Evolutionary conservation across 2,888 invertebrate genomes (phyloP).

Genomic region (Scaptomyza caliginosa): DNA sequence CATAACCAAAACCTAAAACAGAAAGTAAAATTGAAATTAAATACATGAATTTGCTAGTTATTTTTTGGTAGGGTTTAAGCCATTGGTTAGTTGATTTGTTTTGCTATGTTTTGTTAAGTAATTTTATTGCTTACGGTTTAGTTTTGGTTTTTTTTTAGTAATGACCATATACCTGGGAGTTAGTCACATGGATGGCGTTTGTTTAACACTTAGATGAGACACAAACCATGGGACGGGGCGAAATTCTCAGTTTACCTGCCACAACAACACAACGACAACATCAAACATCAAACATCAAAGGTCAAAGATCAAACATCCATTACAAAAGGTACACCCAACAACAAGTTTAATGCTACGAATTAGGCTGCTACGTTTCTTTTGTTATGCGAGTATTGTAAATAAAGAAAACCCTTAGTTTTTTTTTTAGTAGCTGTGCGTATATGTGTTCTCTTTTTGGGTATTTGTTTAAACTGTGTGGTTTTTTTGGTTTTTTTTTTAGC

Average conservation of each 20-base stretch:
- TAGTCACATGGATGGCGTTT: constrained; percentile 55
- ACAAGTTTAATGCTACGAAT: constrained; percentile 51
- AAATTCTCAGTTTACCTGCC: constrained; percentile 71
- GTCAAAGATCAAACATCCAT: constrained; percentile 44
- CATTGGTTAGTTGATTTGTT: constrained; percentile 19
- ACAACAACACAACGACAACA: constrained; percentile 56
- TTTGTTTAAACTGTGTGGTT: constrained; percentile 14
- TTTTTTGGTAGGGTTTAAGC: constrained; percentile 21
- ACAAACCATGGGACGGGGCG: constrained; percentile 54
- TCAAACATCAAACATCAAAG: constrained; percentile 59
- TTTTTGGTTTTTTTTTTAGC: constrained; percentile 16
- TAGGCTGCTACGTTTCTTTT: constrained; percentile 60
- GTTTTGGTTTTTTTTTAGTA: constrained; percentile 33
- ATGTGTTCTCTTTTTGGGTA: constrained; percentile 32
- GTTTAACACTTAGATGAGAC: constrained; percentile 44
- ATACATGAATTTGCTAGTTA: constrained; percentile 41
- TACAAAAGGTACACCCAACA: constrained; percentile 67
- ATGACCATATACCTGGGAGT: constrained; percentile 44
- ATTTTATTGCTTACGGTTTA: constrained; percentile 34
- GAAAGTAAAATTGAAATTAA: constrained; percentile 54
- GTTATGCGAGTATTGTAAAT: constrained; percentile 54
- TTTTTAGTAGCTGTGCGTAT: constrained; percentile 70
- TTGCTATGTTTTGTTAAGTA: constrained; percentile 8
- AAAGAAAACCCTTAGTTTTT: constrained; percentile 9
- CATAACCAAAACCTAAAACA: constrained; percentile 80